Evolutionary conservation across 2,888 invertebrate genomes (phyloP).

Genomic region (Sphinx pinastri): DNA sequence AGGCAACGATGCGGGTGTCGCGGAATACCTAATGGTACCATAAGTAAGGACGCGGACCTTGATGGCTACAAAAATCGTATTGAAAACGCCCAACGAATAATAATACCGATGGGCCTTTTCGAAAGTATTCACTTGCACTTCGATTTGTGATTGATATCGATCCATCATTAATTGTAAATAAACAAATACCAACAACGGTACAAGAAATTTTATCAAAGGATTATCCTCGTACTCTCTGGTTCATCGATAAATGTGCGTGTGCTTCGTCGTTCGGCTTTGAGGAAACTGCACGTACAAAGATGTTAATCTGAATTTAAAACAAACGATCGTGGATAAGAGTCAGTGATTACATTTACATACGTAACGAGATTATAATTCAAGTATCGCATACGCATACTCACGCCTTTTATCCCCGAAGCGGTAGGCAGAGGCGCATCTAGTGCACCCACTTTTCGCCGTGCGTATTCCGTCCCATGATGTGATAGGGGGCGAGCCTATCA

Average conservation of each 20-base stretch:
- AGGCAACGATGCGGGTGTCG: constrained; percentile 73
- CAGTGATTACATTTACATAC: not conserved
- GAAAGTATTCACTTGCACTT: constrained; percentile 61
- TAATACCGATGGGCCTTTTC: constrained; percentile 69
- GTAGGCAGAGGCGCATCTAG: no score
- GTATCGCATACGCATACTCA: not conserved
- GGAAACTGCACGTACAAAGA: constrained; percentile 16
- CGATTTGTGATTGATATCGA: constrained; percentile 16
- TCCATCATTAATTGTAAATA: constrained; percentile 6
- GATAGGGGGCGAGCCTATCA: no score
- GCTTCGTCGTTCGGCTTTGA: constrained; percentile 12
- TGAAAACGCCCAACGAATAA: constrained; percentile 79
- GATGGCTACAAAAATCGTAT: constrained; percentile 81
- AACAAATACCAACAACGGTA: not conserved
- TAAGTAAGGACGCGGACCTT: constrained; percentile 80
- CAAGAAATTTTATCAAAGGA: not conserved
- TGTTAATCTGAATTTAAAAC: constrained; percentile 34
- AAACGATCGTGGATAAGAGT: constrained; percentile 30
- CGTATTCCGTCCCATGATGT: no score
- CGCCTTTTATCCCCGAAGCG: no score
- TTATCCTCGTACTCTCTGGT: constrained; percentile 9
- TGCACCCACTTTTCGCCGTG: no score
- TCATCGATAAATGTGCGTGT: constrained; percentile 14
- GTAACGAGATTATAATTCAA: constrained; percentile 8
- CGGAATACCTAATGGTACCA: constrained; percentile 80